Percentiles rank a stretch among this genome's conserved stretches.
Evolutionary conservation across 1,140 invertebrate genomes (phyloP).

Genomic region (Drosophila ogumai): DNA sequence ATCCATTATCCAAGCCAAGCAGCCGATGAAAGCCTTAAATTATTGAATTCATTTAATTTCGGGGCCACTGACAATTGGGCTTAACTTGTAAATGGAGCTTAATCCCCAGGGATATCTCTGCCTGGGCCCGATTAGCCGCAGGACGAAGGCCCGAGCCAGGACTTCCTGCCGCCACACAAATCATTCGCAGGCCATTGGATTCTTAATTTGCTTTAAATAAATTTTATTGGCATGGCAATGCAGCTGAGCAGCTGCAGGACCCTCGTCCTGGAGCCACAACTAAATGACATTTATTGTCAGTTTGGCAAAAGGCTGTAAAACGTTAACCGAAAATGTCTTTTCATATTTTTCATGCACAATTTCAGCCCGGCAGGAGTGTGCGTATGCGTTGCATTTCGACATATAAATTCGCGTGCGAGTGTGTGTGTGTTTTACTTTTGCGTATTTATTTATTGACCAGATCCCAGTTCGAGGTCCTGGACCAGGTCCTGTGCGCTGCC

Average conservation of each 20-base stretch:
- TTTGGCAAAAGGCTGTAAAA: constrained; percentile 27
- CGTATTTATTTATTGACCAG: constrained; percentile 77
- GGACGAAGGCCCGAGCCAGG: neutral
- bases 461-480: constrained; percentile 38
- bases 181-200: constrained; percentile 64
- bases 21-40: constrained; percentile 25
- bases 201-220: constrained; percentile 77
- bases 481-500: neutral
- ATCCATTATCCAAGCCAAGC: neutral
- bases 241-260: constrained; percentile 48
- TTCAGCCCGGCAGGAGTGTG: constrained; percentile 28
- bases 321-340: constrained; percentile 73
- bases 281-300: constrained; percentile 82
- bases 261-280: constrained; percentile 31
- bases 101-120: constrained; percentile 15
- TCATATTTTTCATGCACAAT: constrained; percentile 80
- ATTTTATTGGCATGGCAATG: constrained; percentile 71
- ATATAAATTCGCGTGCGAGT: constrained; percentile 12
- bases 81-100: constrained; percentile 38
- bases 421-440: constrained; percentile 54
- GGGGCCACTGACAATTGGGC: constrained; percentile 20
- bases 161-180: constrained; percentile 45
- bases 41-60: constrained; percentile 36
- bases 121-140: constrained; percentile 32
- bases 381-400: constrained; percentile 36